These are phyloP conservation scores for Phalloptychus januarius DNA, from an alignment of 2,797 vertebrate genomes.

Conservation along the genomic window DNA sequence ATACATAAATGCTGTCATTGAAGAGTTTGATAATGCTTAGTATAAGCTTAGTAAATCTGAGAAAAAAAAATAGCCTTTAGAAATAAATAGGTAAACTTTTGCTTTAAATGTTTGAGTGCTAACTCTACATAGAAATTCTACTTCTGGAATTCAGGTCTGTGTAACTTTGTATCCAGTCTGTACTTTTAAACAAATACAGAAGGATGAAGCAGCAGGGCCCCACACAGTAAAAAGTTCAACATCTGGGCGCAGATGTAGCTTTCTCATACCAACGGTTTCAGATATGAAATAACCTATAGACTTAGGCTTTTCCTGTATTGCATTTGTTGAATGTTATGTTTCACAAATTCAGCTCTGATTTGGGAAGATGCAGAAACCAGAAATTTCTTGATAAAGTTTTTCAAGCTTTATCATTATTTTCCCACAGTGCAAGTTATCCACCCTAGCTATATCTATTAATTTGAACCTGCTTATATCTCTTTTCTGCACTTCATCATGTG, in stretches of 20 bases:
- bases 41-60: background rate
- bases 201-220: background rate
- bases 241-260: background rate
- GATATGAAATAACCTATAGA: background rate
- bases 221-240: background rate
- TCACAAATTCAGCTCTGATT: background rate
- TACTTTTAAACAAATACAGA: background rate
- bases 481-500: conserved; percentile 22
- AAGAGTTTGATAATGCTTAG: background rate
- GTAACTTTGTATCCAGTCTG: conserved; percentile 4
- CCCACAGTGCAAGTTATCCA: background rate
- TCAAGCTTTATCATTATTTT: background rate
- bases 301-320: background rate
- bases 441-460: conserved; percentile 17
- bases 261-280: background rate
- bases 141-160: background rate
- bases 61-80: background rate
- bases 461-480: conserved; percentile 1
- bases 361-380: background rate
- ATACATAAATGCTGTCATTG: conserved; percentile 4
- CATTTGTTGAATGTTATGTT: background rate
- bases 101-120: background rate
- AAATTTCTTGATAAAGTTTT: background rate
- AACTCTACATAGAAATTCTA: background rate
- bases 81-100: background rate